Conservation (phyloP, 2,888 invertebrate species). For the Machimus rusticus region DNA sequence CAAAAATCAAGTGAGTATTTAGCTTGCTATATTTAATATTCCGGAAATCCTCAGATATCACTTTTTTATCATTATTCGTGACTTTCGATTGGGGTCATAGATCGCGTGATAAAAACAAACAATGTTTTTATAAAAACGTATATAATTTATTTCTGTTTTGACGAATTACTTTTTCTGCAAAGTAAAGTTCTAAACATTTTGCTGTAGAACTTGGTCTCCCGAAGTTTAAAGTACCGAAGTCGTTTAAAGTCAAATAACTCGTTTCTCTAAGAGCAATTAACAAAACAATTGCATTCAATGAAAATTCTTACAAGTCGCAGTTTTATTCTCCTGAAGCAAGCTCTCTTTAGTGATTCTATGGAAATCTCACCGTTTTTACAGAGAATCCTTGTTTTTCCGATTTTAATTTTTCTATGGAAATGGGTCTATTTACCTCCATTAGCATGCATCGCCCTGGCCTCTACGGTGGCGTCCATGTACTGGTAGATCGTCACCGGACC, state of each 20-base stretch:
- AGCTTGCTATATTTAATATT: background rate
- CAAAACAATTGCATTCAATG: background rate
- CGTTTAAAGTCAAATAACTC: background rate
- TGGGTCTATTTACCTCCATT: constrained; percentile 54
- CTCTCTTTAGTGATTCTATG: background rate
- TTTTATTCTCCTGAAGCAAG: background rate
- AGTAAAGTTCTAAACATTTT: background rate
- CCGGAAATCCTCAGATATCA: background rate
- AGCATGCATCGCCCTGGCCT: constrained; percentile 57
- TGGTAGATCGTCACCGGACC: constrained; percentile 66
- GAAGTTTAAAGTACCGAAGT: background rate
- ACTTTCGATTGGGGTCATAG: background rate
- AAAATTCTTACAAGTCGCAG: background rate
- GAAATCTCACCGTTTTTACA: background rate
- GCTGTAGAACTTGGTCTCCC: background rate
- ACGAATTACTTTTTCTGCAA: background rate
- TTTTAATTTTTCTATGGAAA: background rate
- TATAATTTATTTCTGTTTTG: background rate
- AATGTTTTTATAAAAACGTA: background rate
- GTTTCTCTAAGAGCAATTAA: constrained; percentile 2
- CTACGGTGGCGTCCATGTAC: constrained; percentile 62
- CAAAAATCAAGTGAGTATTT: background rate
- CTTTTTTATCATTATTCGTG: background rate
- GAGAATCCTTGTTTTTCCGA: background rate
- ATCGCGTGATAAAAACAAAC: background rate